Evolutionary conservation across 2,888 invertebrate genomes (phyloP).

Genomic region (Chrysolina oricalcia): DNA sequence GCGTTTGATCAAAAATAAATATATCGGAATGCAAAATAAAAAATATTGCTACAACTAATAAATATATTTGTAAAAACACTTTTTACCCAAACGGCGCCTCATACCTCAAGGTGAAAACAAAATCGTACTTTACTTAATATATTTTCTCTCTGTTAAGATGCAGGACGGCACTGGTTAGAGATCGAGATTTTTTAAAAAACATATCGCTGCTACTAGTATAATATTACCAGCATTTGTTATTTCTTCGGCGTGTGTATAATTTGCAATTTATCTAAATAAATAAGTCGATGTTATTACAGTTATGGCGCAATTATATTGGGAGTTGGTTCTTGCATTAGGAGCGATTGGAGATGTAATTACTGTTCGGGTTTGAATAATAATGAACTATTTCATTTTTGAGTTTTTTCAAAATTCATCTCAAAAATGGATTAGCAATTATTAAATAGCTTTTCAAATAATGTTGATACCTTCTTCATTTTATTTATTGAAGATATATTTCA

Average conservation of each 20-base stretch:
- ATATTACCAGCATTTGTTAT: constrained; percentile 31
- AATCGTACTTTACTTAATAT: neutral
- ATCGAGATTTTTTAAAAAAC: constrained; percentile 8
- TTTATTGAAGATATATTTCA: too few species aligned
- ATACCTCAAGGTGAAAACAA: too few species aligned
- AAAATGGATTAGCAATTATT: neutral
- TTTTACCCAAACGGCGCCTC: too few species aligned
- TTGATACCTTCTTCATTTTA: too few species aligned
- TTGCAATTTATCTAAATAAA: constrained; percentile 36
- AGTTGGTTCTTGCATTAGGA: constrained; percentile 26
- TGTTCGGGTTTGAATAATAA: constrained; percentile 18
- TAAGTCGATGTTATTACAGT: constrained; percentile 27
- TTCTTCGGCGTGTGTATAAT: constrained; percentile 30
- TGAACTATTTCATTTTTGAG: neutral
- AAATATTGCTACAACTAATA: too few species aligned
- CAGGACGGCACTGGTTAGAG: constrained; percentile 7
- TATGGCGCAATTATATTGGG: constrained; percentile 28
- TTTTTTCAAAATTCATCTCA: constrained; percentile 1
- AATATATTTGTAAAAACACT: too few species aligned
- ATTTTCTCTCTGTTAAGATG: neutral
- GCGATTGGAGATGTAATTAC: constrained; percentile 31
- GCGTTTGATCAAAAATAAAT: too few species aligned
- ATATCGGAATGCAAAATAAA: too few species aligned
- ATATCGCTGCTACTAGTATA: constrained; percentile 9
- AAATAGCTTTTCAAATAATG: neutral